Percentiles rank a stretch among this genome's conserved stretches.
Evolutionary conservation across 2,797 vertebrate species (phyloP).

Genomic region (Diglossa cyanea): DNA sequence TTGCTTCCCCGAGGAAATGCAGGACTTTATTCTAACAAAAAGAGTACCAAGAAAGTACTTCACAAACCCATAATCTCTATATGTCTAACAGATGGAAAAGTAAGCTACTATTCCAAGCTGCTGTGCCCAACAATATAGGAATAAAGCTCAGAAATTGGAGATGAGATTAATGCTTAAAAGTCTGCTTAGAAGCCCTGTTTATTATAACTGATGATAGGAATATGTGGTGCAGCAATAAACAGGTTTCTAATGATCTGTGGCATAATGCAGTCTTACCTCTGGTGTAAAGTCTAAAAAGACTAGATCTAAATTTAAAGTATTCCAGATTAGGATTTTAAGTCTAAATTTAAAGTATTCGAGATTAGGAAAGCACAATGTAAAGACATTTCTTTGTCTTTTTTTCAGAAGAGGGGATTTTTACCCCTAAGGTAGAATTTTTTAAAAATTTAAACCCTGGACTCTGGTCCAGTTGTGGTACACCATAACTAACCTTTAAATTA

Average conservation of each 20-base stretch:
- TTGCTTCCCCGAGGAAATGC: conserved; percentile 51
- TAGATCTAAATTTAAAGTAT: background rate
- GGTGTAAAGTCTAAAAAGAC: background rate
- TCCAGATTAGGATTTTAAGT: background rate
- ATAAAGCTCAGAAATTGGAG: background rate
- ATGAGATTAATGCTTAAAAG: conserved; percentile 11
- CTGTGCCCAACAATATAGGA: background rate
- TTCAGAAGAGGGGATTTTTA: background rate
- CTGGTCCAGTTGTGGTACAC: background rate
- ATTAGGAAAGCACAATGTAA: background rate
- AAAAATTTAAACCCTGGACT: background rate
- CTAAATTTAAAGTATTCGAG: background rate
- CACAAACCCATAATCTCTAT: conserved; percentile 24
- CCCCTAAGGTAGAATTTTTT: background rate
- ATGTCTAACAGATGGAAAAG: conserved; percentile 59
- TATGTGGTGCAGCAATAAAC: background rate
- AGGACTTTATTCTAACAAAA: conserved; percentile 56
- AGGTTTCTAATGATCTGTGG: background rate
- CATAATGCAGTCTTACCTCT: background rate
- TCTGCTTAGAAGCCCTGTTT: background rate
- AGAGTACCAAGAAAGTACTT: conserved; percentile 35
- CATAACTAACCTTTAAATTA: conserved; percentile 29
- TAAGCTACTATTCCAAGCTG: background rate
- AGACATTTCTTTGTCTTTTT: background rate
- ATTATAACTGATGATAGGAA: background rate